phyloP scores from a whole-genome alignment of 2,888 invertebrate genomes.

The Cantharis lateralis region DNA sequence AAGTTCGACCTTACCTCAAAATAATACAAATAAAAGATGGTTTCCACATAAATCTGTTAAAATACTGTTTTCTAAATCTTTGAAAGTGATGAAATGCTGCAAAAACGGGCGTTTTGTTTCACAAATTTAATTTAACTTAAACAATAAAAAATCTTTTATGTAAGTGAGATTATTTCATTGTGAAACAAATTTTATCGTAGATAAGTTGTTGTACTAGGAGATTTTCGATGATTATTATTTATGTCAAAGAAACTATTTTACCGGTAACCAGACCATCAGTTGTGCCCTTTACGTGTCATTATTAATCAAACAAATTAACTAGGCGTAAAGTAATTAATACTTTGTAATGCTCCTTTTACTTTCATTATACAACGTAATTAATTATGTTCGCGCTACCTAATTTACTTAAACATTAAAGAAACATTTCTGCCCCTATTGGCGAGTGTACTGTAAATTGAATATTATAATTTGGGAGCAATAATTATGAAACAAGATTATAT shows the following conservation, averaged over 20 bases:
- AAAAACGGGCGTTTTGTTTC: background rate
- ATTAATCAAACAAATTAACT: background rate
- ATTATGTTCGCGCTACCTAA: background rate
- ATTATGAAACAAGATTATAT: background rate
- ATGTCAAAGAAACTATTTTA: background rate
- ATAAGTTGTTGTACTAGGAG: background rate
- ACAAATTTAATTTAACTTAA: background rate
- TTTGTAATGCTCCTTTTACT: background rate
- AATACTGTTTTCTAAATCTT: background rate
- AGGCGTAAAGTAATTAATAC: background rate
- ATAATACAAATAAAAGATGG: background rate
- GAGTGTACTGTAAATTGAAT: background rate
- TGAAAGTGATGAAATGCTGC: background rate
- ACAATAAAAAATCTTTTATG: background rate
- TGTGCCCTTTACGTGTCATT: background rate
- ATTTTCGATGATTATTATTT: background rate
- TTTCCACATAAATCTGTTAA: background rate
- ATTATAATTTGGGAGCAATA: background rate
- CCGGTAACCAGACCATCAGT: background rate
- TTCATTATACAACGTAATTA: background rate
- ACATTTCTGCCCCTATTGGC: background rate
- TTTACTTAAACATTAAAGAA: background rate
- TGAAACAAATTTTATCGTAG: background rate
- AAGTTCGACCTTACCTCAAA: background rate
- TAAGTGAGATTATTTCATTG: background rate